Evolutionary conservation across 1,140 invertebrate species (phyloP), one percentile per base, ranked within the genome.

Genomic region (Hirudo medicinalis): DNA sequence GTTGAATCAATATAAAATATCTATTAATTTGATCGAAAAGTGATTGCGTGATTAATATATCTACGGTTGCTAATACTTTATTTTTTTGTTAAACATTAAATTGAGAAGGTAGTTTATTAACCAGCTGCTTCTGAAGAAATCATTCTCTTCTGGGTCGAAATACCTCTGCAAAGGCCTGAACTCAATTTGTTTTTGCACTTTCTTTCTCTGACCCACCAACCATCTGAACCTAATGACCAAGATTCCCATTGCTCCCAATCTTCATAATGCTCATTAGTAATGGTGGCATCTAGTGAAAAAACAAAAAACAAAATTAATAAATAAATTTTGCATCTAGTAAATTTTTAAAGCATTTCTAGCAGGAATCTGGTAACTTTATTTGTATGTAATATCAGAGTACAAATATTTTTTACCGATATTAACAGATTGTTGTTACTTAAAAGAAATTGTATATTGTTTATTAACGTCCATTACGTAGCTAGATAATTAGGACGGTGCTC

Each of bases 151-250:
- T 63, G 57, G 9, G 57, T 11, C 11, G 29, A 22, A 25, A 25
- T 63, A 13, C 57, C 57, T 63, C 57, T 63, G 57, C 57, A 63
- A 3, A 20, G 57, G 11, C 57, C 57, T 25, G 22, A n/a, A 20
- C 25, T 57, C 25, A 25, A 19, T 32, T 63, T 22, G 29, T n/a
- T 63, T n/a, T 63, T 63, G 19, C 57, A 63, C 29, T 63, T 63
- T 63, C 57, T 63, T 32, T 22, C 29, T 63, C 57, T 63, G 22
- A 25, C 22, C 57, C 57, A 63, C 57, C 57, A 63, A 11, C 57
- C 57, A 32, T 63, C 57, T 63, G 57, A 22, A 25, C 57, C 57
- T 13, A 25, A 32, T 13, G 29, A 22, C 57, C 57, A 63, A 3
- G 22, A 22, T 25, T 32, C 57, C 57, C 57, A 63, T 13, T 25